Percentiles rank a stretch among this genome's conserved stretches.
Conservation (phyloP, 2,113 vertebrate species). For the Pituophis catenifer region DNA sequence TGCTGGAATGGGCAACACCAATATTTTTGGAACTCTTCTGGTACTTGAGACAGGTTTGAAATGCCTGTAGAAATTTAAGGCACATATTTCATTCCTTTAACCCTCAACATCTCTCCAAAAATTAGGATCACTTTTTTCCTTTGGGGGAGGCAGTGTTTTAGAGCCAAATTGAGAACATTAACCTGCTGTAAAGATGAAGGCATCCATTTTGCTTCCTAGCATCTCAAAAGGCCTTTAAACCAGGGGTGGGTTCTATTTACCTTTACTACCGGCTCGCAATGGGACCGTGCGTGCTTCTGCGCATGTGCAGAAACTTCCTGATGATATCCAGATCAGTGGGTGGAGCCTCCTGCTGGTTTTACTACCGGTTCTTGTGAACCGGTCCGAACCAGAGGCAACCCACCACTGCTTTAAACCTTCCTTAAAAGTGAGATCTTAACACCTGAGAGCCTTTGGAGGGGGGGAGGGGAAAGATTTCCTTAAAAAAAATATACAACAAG, state of each 20-base stretch:
- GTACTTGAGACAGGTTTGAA: neutral
- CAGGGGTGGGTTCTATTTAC: too few species aligned
- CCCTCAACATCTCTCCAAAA: neutral
- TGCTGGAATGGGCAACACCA: neutral
- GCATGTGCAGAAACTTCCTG: too few species aligned
- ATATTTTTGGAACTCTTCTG: neutral
- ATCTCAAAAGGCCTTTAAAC: neutral
- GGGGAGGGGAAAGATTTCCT: neutral
- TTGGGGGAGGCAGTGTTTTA: neutral
- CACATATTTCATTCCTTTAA: neutral
- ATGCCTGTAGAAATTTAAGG: neutral
- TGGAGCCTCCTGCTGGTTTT: too few species aligned
- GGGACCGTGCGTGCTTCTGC: too few species aligned
- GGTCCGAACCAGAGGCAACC: too few species aligned
- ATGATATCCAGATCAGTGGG: too few species aligned
- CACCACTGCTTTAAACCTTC: neutral
- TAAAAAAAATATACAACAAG: neutral
- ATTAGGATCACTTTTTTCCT: neutral
- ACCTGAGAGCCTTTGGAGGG: neutral
- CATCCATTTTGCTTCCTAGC: neutral
- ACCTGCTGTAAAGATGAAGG: neutral
- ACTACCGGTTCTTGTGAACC: too few species aligned
- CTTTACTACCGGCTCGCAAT: too few species aligned
- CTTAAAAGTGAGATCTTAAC: neutral
- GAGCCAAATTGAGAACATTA: neutral